Conservation (phyloP, 2,797 vertebrate genomes). For the Graptemys geographica region DNA sequence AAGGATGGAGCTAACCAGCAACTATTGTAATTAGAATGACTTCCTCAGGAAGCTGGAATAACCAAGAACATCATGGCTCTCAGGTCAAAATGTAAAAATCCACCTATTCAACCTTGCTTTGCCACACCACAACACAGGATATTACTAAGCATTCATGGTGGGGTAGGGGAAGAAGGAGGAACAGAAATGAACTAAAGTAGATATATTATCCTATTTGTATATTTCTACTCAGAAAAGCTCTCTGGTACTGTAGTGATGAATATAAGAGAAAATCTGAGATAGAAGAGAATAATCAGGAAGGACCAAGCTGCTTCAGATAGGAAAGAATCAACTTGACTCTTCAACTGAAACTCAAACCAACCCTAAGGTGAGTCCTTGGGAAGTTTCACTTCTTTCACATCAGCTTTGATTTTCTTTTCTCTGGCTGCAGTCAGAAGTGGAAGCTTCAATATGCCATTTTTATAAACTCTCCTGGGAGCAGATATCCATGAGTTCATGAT, state of each 20-base stretch:
- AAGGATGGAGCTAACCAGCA: not conserved
- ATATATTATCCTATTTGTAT: accelerated
- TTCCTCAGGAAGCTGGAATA: not conserved
- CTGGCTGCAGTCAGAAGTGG: not conserved
- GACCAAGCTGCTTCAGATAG: not conserved
- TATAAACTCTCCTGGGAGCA: not conserved
- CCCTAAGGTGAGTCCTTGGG: not conserved
- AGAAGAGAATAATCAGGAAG: not conserved
- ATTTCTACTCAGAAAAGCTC: not conserved
- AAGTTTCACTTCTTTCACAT: not conserved
- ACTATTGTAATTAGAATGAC: not conserved
- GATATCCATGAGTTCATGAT: not conserved
- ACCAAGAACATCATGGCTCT: not conserved
- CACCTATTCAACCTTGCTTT: not conserved
- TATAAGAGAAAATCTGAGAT: not conserved
- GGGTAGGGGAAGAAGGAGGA: not conserved
- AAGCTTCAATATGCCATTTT: not conserved
- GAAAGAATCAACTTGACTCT: no score
- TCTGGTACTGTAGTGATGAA: not conserved
- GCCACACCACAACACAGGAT: accelerated
- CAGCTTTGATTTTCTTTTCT: not conserved
- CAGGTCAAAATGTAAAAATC: accelerated
- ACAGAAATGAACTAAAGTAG: not conserved
- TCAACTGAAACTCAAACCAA: not conserved
- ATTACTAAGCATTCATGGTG: not conserved